phyloP scores from a whole-genome alignment of 2,888 invertebrate genomes.

The Mystacides longicornis region DNA sequence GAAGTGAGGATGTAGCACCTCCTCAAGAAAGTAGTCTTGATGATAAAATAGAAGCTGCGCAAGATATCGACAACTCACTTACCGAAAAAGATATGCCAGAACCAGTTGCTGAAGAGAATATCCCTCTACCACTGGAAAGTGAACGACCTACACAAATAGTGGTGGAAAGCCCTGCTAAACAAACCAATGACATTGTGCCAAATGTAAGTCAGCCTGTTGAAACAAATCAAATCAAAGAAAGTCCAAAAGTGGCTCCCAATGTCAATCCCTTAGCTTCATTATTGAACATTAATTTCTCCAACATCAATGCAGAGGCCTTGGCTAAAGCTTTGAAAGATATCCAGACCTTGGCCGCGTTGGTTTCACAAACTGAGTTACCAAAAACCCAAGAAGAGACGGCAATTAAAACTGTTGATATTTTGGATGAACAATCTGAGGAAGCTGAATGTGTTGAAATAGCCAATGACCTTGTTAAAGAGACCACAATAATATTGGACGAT shows the following conservation, averaged over 20 bases:
- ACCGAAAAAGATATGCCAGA: no score
- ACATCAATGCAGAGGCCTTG: constrained; percentile 41
- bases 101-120: no score
- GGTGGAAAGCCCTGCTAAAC: no score
- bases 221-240: background rate
- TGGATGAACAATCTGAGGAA: constrained; percentile 35
- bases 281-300: constrained; percentile 30
- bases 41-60: no score
- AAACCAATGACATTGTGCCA: no score
- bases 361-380: background rate
- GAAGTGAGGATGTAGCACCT: no score
- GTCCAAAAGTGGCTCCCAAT: background rate
- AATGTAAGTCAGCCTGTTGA: background rate
- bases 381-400: background rate
- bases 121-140: no score
- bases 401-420: background rate
- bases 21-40: no score
- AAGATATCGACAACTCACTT: no score
- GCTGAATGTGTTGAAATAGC: constrained; percentile 44
- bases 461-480: constrained; percentile 38
- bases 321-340: constrained; percentile 43
- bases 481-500: constrained; percentile 32
- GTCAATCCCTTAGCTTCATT: constrained; percentile 32
- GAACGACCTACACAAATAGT: no score
- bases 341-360: constrained; percentile 33